Evolutionary conservation across 2,888 invertebrate genomes (phyloP).

Genomic region (Dorcus hopei): DNA sequence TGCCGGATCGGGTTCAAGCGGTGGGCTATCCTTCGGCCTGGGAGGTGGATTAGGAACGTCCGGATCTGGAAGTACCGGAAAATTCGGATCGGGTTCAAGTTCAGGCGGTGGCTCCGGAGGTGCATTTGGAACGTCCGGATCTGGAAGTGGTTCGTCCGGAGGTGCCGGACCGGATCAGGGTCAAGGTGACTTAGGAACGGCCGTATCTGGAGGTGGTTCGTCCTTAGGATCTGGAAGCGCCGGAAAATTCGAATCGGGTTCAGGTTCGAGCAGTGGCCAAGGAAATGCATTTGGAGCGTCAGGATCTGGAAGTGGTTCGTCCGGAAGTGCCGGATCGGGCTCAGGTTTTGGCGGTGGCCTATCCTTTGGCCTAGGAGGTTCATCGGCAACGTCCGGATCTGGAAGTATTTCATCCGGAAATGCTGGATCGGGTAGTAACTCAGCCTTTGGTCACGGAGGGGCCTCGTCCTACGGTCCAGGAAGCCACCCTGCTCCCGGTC

Average conservation of each 20-base stretch:
- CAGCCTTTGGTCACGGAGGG: not conserved
- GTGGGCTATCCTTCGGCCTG: not conserved
- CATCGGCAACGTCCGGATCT: not conserved
- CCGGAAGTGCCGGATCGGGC: no score
- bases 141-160: not conserved
- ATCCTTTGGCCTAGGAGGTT: not conserved
- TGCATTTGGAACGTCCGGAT: not conserved
- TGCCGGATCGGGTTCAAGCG: conserved; percentile 1
- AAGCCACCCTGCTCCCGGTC: not conserved
- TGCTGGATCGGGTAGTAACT: not conserved
- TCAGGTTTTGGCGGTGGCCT: not conserved
- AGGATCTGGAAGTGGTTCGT: not conserved
- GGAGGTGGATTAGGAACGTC: not conserved
- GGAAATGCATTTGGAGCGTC: not conserved
- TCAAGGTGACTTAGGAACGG: not conserved
- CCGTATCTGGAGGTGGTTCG: not conserved
- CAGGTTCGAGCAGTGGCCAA: not conserved
- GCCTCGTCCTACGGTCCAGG: not conserved
- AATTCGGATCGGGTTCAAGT: not conserved
- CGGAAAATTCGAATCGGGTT: not conserved
- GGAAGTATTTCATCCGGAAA: not conserved
- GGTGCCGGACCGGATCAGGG: not conserved
- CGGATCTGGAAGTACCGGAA: not conserved
- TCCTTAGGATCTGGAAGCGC: not conserved
- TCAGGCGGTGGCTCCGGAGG: not conserved